These are phyloP conservation scores for Saiga tatarica DNA, from an alignment of 2,113 vertebrate genomes.

Conservation along the genomic window DNA sequence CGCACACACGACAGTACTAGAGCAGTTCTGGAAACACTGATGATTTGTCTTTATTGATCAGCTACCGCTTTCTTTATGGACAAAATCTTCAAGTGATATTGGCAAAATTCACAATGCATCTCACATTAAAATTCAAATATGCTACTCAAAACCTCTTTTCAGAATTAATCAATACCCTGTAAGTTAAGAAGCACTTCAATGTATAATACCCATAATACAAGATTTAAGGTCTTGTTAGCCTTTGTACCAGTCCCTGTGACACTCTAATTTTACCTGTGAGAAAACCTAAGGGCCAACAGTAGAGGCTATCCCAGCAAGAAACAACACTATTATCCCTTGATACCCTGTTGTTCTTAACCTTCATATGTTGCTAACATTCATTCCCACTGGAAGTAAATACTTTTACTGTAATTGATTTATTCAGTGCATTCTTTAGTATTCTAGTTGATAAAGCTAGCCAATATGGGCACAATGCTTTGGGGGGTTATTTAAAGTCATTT, in stretches of 20 bases:
- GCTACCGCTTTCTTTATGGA: neutral
- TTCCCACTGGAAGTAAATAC: neutral
- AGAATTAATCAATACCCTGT: neutral
- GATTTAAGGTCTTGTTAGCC: neutral
- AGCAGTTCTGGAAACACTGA: neutral
- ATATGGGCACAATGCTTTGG: neutral
- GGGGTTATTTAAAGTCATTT: neutral
- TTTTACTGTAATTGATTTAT: neutral
- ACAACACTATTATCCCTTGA: neutral
- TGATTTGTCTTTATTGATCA: neutral
- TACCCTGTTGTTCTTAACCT: neutral
- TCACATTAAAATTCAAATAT: neutral
- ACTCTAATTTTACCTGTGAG: neutral
- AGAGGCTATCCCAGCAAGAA: neutral
- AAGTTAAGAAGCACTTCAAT: neutral
- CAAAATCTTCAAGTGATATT: neutral
- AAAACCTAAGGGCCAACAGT: neutral
- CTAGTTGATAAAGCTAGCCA: neutral
- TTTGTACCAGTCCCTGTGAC: neutral
- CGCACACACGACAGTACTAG: rapidly evolving
- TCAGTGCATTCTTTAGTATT: neutral
- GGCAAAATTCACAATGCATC: neutral
- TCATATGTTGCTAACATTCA: neutral
- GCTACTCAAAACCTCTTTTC: neutral
- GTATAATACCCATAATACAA: neutral